phyloP scores from a whole-genome alignment of 2,113 vertebrate species.

The Ictidomys tridecemlineatus region DNA sequence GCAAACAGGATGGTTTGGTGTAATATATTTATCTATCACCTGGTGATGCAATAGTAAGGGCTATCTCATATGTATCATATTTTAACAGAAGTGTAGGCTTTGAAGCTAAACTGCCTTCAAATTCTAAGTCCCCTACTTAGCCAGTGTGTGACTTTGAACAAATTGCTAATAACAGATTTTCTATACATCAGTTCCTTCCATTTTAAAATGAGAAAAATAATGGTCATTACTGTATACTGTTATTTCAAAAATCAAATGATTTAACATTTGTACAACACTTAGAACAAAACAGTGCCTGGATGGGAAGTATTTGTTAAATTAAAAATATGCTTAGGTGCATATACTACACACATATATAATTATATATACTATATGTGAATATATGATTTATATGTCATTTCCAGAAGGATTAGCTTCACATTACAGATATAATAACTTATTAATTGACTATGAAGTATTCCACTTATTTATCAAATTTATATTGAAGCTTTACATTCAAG shows the following conservation, averaged over 20 bases:
- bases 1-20: neutral
- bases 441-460: neutral
- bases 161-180: neutral
- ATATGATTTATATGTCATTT: neutral
- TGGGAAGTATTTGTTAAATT: neutral
- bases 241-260: neutral
- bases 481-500: neutral
- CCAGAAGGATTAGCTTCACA: neutral
- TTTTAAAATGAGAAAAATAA: conserved; percentile 37
- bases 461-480: neutral
- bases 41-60: neutral
- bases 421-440: neutral
- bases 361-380: neutral
- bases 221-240: neutral
- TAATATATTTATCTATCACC: neutral
- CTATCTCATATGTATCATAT: neutral
- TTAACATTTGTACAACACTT: neutral
- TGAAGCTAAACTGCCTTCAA: neutral
- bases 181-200: neutral
- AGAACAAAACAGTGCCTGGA: neutral
- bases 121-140: neutral
- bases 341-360: neutral
- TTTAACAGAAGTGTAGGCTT: neutral
- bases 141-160: neutral
- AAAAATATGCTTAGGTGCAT: neutral